Percentiles rank a stretch among this genome's conserved stretches.
These are phyloP conservation scores for Pomacea canaliculata DNA, from an alignment of 2,888 invertebrate genomes.

Conservation along the genomic window DNA sequence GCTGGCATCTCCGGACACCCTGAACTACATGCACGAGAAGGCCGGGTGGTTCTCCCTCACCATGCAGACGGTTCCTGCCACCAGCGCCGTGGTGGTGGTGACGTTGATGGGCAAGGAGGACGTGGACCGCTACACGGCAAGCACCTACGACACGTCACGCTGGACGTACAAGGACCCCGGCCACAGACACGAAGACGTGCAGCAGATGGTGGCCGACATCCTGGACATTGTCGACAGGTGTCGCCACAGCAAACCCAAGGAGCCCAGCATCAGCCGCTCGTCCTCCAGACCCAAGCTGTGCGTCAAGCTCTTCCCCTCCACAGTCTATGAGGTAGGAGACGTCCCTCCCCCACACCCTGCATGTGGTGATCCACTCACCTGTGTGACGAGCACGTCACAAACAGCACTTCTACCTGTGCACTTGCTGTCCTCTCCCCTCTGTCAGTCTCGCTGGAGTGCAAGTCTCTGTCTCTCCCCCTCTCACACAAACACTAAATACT, in stretches of 20 bases:
- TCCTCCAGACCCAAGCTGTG: not conserved
- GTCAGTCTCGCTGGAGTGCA: too few species aligned
- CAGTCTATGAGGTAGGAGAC: slow-evolving; percentile 22
- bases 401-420: too few species aligned
- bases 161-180: slow-evolving; percentile 19
- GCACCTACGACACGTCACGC: not conserved
- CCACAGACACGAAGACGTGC: slow-evolving; percentile 6
- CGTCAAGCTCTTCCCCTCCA: slow-evolving; percentile 20
- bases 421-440: too few species aligned
- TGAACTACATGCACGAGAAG: slow-evolving; percentile 28
- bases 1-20: slow-evolving; percentile 23
- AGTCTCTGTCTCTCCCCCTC: too few species aligned
- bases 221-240: slow-evolving; percentile 27
- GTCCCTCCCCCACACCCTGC: not conserved
- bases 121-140: not conserved
- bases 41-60: slow-evolving; percentile 22
- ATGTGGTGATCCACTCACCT: too few species aligned
- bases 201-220: slow-evolving; percentile 22
- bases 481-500: too few species aligned
- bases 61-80: not conserved
- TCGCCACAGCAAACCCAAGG: not conserved
- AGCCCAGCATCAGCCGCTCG: not conserved
- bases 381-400: too few species aligned
- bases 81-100: slow-evolving; percentile 8
- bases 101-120: slow-evolving; percentile 15